Base-by-base conservation (phyloP, 2,888 invertebrate species). In the Lagria hirta region DNA sequence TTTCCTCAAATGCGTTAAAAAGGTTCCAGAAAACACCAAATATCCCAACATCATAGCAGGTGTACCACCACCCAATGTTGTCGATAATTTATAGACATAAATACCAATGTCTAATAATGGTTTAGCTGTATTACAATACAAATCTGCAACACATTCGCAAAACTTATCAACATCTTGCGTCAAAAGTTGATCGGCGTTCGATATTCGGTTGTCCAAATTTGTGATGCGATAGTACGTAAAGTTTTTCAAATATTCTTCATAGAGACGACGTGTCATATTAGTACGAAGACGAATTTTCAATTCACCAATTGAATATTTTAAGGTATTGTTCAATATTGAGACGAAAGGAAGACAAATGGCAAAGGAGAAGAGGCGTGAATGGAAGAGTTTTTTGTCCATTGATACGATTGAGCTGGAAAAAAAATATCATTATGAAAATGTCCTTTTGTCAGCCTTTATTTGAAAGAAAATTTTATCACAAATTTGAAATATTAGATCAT, bases 91-190 rank as follows among this genome's bases (percentile, higher is more conserved):
- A 66, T 93, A 90, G 6, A 97, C 84, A 67, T 97, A 98, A 54
- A 99, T 88, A 43, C 88, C 79, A 23, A 99, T 97, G 69, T 99
- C 98, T 54, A 99, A 74, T 22, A 95, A 65, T 0, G 99, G 98
- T 75, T 99, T 99, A 58, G 92, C 92, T 14, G 97, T 83, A 69
- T 98, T 96, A 47, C 95, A 93, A 74, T 99, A 99, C 7, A 99
- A 76, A 66, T 97, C 96, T 0, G 95, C 90, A 18, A 95, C 85
- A 40, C 93, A 89, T 57, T 93, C 92, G 69, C 97, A 97, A 75
- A 99, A 97, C 72, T 93, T 94, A 70, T 98, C 98, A 1, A 98
- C 89, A 68, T 99, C 98, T 1, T 91, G 94, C 0, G 97, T 96
- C 40, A 98, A 74, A 29, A 98, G 76, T 69, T 98, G 97, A 72